Evolutionary conservation across 2,113 vertebrate species (phyloP).

Genomic region (Chaetodon auriga): DNA sequence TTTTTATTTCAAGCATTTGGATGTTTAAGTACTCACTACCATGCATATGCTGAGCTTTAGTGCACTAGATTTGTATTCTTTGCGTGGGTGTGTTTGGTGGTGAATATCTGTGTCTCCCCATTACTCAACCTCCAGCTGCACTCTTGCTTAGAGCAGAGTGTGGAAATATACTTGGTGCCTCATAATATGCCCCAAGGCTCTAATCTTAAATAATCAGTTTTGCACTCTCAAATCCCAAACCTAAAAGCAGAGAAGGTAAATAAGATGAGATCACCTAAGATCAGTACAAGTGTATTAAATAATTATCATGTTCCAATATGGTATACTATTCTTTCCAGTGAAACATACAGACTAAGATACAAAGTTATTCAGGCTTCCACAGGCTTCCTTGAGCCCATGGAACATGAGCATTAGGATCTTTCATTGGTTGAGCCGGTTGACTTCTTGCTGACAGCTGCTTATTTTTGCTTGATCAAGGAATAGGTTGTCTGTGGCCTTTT

Average conservation of each 20-base stretch:
- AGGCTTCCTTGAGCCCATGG: no score
- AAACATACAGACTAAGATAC: no score
- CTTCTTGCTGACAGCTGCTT: no score
- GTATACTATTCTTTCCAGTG: no score
- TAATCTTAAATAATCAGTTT: slow-evolving; percentile 5
- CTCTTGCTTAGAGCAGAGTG: slow-evolving; percentile 27
- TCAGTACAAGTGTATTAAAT: background rate
- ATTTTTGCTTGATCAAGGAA: no score
- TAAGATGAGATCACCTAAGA: slow-evolving; percentile 34
- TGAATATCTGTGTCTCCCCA: slow-evolving; percentile 7
- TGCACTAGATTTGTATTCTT: background rate
- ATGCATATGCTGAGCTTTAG: background rate
- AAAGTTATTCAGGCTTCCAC: no score
- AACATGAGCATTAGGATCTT: no score
- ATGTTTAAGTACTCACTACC: background rate
- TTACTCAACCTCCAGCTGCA: slow-evolving; percentile 43
- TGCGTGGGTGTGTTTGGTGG: slow-evolving; percentile 38
- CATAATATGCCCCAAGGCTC: slow-evolving; percentile 14
- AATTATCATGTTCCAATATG: no score
- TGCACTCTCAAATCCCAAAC: slow-evolving; percentile 27
- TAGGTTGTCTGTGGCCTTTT: no score
- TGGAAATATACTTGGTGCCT: background rate
- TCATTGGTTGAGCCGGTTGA: no score
- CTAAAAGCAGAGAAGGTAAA: slow-evolving; percentile 18
- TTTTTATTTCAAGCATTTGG: background rate